These are phyloP conservation scores for Gracilinanus agilis DNA, from an alignment of 2,113 vertebrate species.

Conservation along the genomic window DNA sequence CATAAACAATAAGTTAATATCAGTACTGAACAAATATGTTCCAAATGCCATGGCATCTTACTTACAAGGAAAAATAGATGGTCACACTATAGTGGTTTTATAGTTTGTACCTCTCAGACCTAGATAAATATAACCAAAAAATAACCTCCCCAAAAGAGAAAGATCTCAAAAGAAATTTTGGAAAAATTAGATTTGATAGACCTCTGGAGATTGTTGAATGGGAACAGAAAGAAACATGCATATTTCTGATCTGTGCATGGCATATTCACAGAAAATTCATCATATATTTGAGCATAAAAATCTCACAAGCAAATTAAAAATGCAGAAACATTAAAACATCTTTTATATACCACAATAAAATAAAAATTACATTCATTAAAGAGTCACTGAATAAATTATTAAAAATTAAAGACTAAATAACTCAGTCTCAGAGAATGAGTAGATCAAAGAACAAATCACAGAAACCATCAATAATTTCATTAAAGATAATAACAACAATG, in stretches of 20 bases:
- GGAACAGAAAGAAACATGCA: background rate
- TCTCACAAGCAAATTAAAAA: background rate
- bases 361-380: background rate
- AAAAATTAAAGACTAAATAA: background rate
- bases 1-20: background rate
- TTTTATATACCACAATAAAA: background rate
- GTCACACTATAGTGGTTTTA: background rate
- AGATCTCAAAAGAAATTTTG: background rate
- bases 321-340: background rate
- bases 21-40: background rate
- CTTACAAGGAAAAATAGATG: background rate
- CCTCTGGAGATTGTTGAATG: background rate
- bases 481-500: background rate
- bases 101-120: background rate
- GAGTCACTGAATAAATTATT: background rate
- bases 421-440: background rate
- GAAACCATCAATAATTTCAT: background rate
- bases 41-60: background rate
- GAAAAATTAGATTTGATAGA: background rate
- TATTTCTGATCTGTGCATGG: background rate
- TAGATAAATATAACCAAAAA: background rate
- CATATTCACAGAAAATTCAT: background rate
- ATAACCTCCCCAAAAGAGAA: background rate
- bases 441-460: background rate
- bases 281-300: background rate